These are phyloP conservation scores for Beris morrisii DNA, from an alignment of 2,888 invertebrate species.

Conservation along the genomic window DNA sequence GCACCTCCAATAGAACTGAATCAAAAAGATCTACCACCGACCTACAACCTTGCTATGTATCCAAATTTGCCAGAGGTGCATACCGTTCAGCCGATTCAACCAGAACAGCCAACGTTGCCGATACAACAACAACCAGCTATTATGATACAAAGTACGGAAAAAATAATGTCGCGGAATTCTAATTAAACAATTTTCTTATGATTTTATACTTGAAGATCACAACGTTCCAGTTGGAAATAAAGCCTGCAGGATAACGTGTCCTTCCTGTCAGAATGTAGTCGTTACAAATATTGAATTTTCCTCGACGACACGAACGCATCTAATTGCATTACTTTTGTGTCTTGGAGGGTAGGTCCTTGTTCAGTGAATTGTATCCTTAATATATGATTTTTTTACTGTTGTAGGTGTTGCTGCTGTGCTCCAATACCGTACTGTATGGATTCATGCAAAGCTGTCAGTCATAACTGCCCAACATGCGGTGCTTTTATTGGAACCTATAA, in stretches of 20 bases:
- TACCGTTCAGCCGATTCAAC: too few species aligned
- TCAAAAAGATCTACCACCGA: too few species aligned
- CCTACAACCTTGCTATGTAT: too few species aligned
- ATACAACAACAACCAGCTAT: too few species aligned
- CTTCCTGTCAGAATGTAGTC: conserved; percentile 53
- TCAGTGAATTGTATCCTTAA: conserved; percentile 7
- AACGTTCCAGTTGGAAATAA: too few species aligned
- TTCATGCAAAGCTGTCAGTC: conserved; percentile 60
- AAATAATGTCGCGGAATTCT: too few species aligned
- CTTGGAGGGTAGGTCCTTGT: not conserved
- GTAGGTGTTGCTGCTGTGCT: conserved; percentile 60
- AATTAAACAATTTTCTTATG: too few species aligned
- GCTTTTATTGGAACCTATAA: conserved; percentile 60
- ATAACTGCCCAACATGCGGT: conserved; percentile 63
- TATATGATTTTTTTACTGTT: conserved; percentile 27
- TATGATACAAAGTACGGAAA: too few species aligned
- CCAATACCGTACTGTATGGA: conserved; percentile 63
- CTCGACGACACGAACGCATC: conserved; percentile 40
- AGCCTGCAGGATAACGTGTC: conserved; percentile 48
- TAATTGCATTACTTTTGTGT: conserved; percentile 33
- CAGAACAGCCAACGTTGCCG: too few species aligned
- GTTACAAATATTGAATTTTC: conserved; percentile 50
- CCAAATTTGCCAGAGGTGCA: too few species aligned
- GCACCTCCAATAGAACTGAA: too few species aligned
- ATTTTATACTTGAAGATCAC: too few species aligned